These are phyloP conservation scores for Candoia aspera DNA, from an alignment of 2,113 vertebrate genomes.

Conservation along the genomic window DNA sequence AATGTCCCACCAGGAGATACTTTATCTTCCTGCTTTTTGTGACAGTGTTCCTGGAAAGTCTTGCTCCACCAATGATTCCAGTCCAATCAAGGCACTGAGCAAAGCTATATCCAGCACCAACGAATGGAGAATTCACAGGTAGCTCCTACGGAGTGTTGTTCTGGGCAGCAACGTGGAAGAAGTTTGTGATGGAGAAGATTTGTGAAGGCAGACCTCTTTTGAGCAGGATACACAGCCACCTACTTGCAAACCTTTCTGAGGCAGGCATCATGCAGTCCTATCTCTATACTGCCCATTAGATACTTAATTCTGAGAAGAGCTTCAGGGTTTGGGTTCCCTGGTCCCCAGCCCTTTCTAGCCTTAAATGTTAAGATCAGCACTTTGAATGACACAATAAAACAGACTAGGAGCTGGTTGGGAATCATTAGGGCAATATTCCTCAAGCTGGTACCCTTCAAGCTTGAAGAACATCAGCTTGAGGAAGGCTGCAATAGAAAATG, in stretches of 20 bases:
- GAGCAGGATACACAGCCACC: no score
- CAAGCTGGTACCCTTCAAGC: neutral
- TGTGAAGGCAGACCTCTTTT: neutral
- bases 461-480: neutral
- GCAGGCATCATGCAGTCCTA: neutral
- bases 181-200: neutral
- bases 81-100: neutral
- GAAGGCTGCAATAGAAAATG: neutral
- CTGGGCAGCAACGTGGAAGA: neutral
- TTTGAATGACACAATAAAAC: neutral
- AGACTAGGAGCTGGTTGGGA: neutral
- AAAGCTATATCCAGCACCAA: neutral
- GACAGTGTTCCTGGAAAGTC: neutral
- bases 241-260: neutral
- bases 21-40: neutral
- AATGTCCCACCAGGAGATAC: neutral
- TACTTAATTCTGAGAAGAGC: neutral
- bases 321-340: neutral
- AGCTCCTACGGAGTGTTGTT: neutral
- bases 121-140: neutral
- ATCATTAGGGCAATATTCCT: neutral
- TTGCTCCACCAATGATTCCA: neutral
- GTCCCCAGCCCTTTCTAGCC: neutral
- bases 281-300: neutral
- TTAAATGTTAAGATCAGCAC: neutral